These are phyloP conservation scores for Sphenopsis melanotis DNA, from an alignment of 2,797 vertebrate genomes.

Conservation along the genomic window DNA sequence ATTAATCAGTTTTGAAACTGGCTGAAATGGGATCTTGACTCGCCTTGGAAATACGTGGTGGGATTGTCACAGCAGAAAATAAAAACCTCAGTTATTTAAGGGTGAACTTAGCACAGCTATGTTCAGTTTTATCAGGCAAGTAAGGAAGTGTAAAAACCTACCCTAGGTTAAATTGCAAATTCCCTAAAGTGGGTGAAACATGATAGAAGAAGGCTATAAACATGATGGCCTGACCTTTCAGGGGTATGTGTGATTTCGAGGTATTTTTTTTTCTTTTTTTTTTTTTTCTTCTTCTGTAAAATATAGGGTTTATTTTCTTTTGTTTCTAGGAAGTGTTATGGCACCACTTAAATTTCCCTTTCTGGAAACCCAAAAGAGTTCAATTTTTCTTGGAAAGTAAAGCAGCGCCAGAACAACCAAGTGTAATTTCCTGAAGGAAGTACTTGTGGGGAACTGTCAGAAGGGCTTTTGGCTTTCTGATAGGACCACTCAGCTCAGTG, in stretches of 20 bases:
- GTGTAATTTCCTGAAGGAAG: not conserved
- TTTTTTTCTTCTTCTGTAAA: not conserved
- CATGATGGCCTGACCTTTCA: not conserved
- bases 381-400: not conserved
- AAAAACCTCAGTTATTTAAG: not conserved
- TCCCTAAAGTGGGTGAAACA: not conserved
- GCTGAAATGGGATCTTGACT: not conserved
- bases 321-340: not conserved
- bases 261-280: rapidly evolving
- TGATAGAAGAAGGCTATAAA: not conserved
- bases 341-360: not conserved
- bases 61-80: not conserved
- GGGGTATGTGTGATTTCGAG: not conserved
- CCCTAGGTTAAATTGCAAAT: not conserved
- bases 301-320: not conserved
- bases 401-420: not conserved
- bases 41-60: not conserved
- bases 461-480: not conserved
- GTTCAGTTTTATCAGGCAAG: not conserved
- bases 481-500: not conserved
- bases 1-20: not conserved
- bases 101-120: not conserved
- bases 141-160: not conserved
- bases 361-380: not conserved
- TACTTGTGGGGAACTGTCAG: not conserved